Conservation (phyloP, 2,113 vertebrate species). For the Oryzias melastigma region DNA sequence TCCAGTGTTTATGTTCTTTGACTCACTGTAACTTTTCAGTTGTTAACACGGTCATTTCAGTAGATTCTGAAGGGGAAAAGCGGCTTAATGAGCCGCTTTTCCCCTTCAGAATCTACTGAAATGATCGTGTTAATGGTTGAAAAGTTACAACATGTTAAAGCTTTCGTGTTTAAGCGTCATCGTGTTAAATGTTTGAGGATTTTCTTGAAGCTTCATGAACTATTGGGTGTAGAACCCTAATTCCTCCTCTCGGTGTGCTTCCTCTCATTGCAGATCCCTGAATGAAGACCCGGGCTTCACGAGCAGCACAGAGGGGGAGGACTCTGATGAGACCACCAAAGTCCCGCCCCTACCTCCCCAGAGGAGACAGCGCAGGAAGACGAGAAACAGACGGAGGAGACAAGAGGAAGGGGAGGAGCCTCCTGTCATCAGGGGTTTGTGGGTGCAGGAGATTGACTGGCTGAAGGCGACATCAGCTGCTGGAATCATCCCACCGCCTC, state of each 20-base stretch:
- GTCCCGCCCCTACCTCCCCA: conserved; percentile 10
- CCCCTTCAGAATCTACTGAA: no score
- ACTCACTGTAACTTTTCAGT: no score
- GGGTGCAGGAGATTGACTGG: conserved; percentile 71
- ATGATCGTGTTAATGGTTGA: no score
- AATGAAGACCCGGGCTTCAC: not conserved
- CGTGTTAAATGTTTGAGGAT: no score
- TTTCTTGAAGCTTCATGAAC: no score
- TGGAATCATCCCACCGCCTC: conserved; percentile 64
- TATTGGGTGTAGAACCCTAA: no score
- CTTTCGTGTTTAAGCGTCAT: no score
- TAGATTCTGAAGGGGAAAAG: no score
- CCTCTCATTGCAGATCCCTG: conserved; percentile 24
- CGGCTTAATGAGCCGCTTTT: no score
- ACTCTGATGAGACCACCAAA: not conserved
- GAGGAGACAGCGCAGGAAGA: conserved; percentile 51
- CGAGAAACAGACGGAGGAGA: not conserved
- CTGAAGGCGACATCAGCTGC: not conserved
- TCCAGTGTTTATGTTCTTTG: no score
- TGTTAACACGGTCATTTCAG: no score
- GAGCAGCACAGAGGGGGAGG: conserved; percentile 52
- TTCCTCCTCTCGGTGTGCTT: not conserved
- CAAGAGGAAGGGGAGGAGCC: conserved; percentile 19
- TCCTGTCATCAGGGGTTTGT: conserved; percentile 60
- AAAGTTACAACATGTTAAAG: no score